These are phyloP conservation scores for Zaprionus capensis DNA, from an alignment of 1,140 invertebrate species.

Conservation along the genomic window DNA sequence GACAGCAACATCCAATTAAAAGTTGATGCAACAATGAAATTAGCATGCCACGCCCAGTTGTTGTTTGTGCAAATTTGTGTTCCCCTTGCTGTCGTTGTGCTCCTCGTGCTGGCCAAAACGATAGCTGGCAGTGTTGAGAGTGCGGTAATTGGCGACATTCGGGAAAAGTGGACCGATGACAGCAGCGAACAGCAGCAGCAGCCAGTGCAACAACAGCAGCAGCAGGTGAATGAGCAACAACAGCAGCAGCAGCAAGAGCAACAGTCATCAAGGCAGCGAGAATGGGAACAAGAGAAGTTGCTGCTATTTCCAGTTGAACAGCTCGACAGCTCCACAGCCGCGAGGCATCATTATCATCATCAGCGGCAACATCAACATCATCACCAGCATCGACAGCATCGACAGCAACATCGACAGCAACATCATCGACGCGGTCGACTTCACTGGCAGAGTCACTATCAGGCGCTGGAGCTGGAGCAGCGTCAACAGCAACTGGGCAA, in stretches of 20 bases:
- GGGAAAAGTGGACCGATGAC: slow-evolving; percentile 42
- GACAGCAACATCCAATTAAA: slow-evolving; percentile 12
- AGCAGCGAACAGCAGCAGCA: slow-evolving; percentile 7
- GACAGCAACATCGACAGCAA: slow-evolving; percentile 6
- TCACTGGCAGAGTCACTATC: slow-evolving; percentile 56
- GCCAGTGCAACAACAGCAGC: slow-evolving; percentile 5
- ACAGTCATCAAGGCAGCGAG: not conserved
- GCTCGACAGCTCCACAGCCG: slow-evolving; percentile 20
- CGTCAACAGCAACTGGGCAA: slow-evolving; percentile 65
- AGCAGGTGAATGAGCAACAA: not conserved
- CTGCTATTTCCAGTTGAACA: slow-evolving; percentile 30
- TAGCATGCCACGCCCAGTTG: slow-evolving; percentile 46
- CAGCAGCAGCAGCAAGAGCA: not conserved
- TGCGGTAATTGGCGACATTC: slow-evolving; percentile 74
- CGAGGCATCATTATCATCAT: slow-evolving; percentile 41
- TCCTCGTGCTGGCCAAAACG: slow-evolving; percentile 19
- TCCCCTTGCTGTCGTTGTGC: slow-evolving; percentile 38
- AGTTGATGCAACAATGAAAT: slow-evolving; percentile 63
- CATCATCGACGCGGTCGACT: slow-evolving; percentile 28
- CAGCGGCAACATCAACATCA: slow-evolving; percentile 36
- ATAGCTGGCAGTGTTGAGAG: slow-evolving; percentile 46
- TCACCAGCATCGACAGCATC: slow-evolving; percentile 16
- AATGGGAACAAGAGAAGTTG: not conserved
- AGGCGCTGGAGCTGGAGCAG: slow-evolving; percentile 58
- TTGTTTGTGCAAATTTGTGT: slow-evolving; percentile 48